These are phyloP conservation scores for Hirundichthys speculiger DNA, from an alignment of 2,113 vertebrate genomes.

Conservation along the genomic window DNA sequence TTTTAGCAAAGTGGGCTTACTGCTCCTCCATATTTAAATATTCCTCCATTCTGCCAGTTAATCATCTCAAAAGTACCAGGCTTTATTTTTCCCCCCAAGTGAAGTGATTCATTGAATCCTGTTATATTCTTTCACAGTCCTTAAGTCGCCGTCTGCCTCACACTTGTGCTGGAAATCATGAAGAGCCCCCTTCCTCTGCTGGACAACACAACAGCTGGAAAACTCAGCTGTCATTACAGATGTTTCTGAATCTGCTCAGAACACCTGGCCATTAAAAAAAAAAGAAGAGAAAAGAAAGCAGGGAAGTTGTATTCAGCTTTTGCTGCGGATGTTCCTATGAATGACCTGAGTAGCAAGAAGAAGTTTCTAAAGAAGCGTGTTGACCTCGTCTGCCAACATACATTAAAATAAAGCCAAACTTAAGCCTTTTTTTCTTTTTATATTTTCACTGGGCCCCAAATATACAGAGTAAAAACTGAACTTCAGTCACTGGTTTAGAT, in stretches of 20 bases:
- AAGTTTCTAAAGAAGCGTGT: too few species aligned
- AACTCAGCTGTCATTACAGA: slow-evolving; percentile 19
- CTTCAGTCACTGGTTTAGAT: too few species aligned
- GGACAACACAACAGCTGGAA: not conserved
- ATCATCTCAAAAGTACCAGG: slow-evolving; percentile 27
- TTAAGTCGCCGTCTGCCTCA: slow-evolving; percentile 15
- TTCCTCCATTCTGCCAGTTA: slow-evolving; percentile 22
- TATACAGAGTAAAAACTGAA: too few species aligned
- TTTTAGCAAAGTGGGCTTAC: slow-evolving; percentile 1
- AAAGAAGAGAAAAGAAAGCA: not conserved
- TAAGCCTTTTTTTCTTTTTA: too few species aligned
- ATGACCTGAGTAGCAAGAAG: too few species aligned
- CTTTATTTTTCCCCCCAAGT: slow-evolving; percentile 3
- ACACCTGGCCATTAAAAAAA: too few species aligned
- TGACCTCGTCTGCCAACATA: too few species aligned
- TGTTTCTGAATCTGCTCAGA: not conserved
- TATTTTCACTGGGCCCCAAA: too few species aligned
- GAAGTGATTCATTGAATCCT: slow-evolving; percentile 47
- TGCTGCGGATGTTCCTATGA: too few species aligned
- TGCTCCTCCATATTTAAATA: slow-evolving; percentile 36
- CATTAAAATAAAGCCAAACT: too few species aligned
- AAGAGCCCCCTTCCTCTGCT: not conserved
- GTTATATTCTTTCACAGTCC: slow-evolving; percentile 30
- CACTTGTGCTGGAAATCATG: not conserved
- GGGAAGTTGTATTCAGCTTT: too few species aligned